Base-by-base conservation (phyloP, 1,140 invertebrate genomes). In the Battus philenor region DNA sequence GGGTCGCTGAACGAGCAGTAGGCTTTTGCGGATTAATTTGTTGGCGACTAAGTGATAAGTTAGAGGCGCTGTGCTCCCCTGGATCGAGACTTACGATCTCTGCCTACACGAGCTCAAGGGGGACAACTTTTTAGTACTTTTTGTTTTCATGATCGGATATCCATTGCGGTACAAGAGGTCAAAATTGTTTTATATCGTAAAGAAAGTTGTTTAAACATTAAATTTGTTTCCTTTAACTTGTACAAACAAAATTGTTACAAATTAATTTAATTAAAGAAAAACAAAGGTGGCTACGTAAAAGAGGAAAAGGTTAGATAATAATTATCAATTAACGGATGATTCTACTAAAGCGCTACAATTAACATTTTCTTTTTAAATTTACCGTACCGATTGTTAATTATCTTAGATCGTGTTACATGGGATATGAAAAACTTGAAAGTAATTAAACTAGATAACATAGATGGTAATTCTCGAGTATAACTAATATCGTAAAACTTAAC, bases 11-110 rank as follows among this genome's bases (percentile, higher is more conserved):
- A 68, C 59, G 65, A 59, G 60, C 66, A 50, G 63, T 69, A 64
- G 72, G 66, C 70, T 73, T 68, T 58, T 71, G n/a, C 63, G 65
- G 74, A 81, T 81, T 84, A 80, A 84, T 84, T 77, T 78, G 70
- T 71, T 69, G 64, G 64, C 59, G 53, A 65, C 67, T 79, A 79
- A 80, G 77, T 80, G 70, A 84, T 84, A 81, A 84, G 76, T 83
- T 80, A 69, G 56, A 44, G 54, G 55, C 44, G 51, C 52, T 47
- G 45, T 48, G 49, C 48, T 52, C 56, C 34, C 58, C 47, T 50
- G 54, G 58, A 65, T 72, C 62, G 46, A 64, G 71, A 69, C 61
- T 70, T 59, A 54, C 57, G 44, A 60, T 55, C 44, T 54, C 54
- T 65, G 30, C 43, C 43, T 38, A 51, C 43, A 51, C 47, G 52